phyloP scores from a whole-genome alignment of 2,888 invertebrate species.

The Cryptosula pallasiana region DNA sequence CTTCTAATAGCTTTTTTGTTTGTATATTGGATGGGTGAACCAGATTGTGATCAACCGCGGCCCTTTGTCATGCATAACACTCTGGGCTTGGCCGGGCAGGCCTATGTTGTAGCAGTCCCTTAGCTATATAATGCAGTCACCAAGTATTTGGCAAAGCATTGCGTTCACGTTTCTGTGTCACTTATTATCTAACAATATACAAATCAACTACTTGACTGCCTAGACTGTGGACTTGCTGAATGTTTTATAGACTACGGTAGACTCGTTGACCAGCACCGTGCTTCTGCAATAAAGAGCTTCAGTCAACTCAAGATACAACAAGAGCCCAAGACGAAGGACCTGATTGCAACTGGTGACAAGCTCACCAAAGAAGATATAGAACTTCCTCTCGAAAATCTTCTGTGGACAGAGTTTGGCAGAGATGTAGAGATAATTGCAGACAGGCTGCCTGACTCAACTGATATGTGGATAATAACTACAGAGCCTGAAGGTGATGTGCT shows the following conservation, averaged over 20 bases:
- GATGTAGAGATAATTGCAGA: not conserved
- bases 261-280: not conserved
- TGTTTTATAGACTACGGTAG: not conserved
- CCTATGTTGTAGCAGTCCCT: too few species aligned
- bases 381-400: not conserved
- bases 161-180: too few species aligned
- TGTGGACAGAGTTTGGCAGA: not conserved
- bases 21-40: too few species aligned
- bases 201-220: too few species aligned
- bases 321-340: not conserved
- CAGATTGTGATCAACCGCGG: too few species aligned
- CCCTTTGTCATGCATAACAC: too few species aligned
- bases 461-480: constrained; percentile 3
- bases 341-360: constrained; percentile 14
- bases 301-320: not conserved
- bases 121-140: too few species aligned
- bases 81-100: too few species aligned
- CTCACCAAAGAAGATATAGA: constrained; percentile 4
- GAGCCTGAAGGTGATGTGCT: constrained; percentile 13
- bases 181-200: too few species aligned
- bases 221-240: too few species aligned
- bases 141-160: too few species aligned
- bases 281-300: not conserved
- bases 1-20: too few species aligned
- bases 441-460: not conserved